These are phyloP conservation scores for Solenodon paradoxus DNA, from an alignment of 2,113 vertebrate genomes.

Conservation along the genomic window DNA sequence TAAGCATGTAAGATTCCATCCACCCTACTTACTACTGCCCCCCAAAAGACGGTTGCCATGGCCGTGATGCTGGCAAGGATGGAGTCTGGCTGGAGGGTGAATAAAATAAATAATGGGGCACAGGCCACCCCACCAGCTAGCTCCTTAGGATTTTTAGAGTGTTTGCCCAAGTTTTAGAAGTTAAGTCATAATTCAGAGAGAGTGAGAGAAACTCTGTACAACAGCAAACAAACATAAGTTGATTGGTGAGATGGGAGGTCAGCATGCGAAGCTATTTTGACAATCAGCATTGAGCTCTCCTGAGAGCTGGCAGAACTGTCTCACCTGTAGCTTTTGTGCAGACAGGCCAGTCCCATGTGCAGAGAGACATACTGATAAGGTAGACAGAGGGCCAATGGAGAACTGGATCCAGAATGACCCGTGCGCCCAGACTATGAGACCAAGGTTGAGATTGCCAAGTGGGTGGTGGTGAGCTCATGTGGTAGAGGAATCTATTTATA, in stretches of 20 bases:
- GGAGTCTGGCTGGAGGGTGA: not conserved
- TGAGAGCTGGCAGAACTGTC: not conserved
- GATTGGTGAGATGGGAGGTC: not conserved
- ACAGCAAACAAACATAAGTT: not conserved
- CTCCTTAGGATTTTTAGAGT: not conserved
- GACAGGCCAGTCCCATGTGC: not conserved
- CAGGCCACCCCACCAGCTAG: not conserved
- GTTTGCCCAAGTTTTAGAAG: constrained; percentile 50
- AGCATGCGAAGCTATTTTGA: not conserved
- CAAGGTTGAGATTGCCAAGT: too few species aligned
- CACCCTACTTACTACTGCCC: not conserved
- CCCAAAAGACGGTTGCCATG: not conserved
- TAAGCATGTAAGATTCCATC: not conserved
- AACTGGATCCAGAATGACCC: not conserved
- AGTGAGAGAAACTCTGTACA: not conserved
- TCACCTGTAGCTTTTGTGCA: not conserved
- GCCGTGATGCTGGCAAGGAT: not conserved
- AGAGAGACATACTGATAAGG: not conserved
- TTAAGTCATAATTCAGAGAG: constrained; percentile 12
- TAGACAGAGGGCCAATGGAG: not conserved
- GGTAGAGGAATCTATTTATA: too few species aligned
- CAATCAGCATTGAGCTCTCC: not conserved
- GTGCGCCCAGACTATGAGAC: too few species aligned
- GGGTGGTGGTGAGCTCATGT: too few species aligned
- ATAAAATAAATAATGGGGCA: not conserved